Conservation (phyloP, 2,888 invertebrate species). For the Phortica okadai region DNA sequence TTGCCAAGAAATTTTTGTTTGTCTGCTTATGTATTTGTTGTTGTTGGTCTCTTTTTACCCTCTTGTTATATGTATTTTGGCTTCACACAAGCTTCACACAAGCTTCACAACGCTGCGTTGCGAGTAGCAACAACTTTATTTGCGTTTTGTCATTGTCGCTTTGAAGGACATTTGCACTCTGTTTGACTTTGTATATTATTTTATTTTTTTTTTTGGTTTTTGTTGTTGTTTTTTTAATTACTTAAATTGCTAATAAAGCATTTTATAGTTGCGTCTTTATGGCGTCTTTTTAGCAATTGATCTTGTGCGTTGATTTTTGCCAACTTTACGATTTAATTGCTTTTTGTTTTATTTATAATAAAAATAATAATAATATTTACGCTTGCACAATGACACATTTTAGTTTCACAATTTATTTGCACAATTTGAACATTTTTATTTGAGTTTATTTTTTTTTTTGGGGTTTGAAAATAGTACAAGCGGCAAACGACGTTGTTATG, state of each 20-base stretch:
- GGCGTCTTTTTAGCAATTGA: background rate
- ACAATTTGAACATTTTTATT: background rate
- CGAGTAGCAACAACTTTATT: background rate
- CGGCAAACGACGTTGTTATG: constrained; percentile 41
- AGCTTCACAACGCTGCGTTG: background rate
- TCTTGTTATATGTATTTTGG: background rate
- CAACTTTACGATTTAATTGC: background rate
- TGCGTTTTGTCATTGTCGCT: background rate
- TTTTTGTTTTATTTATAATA: background rate
- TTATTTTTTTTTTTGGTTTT: background rate
- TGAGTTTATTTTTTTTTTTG: background rate
- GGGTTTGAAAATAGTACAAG: background rate
- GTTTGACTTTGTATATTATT: background rate
- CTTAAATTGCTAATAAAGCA: constrained; percentile 58
- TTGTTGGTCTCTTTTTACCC: background rate
- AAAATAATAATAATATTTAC: too few relatives aligned
- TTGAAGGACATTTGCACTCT: constrained; percentile 44
- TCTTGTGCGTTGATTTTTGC: background rate
- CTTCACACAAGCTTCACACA: background rate
- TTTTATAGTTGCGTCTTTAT: constrained; percentile 37
- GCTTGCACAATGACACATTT: background rate
- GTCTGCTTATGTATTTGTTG: background rate
- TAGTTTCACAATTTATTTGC: background rate
- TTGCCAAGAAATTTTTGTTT: background rate
- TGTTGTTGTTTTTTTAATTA: constrained; percentile 58